These are phyloP conservation scores for Ypsolopha scabrella DNA, from an alignment of 2,888 invertebrate genomes.

Conservation along the genomic window DNA sequence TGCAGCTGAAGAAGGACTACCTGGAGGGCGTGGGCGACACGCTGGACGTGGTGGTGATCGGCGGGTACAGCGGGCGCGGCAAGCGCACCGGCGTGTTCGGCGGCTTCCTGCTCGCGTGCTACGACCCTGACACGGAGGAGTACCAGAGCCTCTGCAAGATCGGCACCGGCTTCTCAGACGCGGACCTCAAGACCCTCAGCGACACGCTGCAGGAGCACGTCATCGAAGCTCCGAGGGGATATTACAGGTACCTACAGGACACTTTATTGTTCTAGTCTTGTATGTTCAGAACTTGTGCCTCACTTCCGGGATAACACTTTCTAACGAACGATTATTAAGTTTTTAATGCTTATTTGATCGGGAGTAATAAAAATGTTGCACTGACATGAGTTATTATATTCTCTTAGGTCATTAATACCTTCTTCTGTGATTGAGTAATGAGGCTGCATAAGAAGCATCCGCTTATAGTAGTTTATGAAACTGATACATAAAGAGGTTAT, in stretches of 20 bases:
- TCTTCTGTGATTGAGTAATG: too few species aligned
- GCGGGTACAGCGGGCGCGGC: slow-evolving; percentile 93
- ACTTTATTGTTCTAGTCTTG: too few species aligned
- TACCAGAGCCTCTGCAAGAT: slow-evolving; percentile 83
- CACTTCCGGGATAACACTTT: not conserved
- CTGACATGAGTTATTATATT: too few species aligned
- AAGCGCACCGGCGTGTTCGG: slow-evolving; percentile 94
- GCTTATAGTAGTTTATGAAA: too few species aligned
- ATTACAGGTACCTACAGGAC: slow-evolving; percentile 79
- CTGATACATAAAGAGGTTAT: too few species aligned
- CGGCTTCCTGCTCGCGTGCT: slow-evolving; percentile 95
- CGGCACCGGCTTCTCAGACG: slow-evolving; percentile 96
- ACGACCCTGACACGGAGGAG: slow-evolving; percentile 89
- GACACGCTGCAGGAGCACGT: slow-evolving; percentile 80
- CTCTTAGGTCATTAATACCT: too few species aligned
- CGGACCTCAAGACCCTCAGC: slow-evolving; percentile 82
- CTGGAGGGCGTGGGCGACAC: slow-evolving; percentile 97
- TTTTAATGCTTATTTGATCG: too few species aligned
- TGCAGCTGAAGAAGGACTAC: slow-evolving; percentile 93
- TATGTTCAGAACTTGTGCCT: not conserved
- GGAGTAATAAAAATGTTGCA: too few species aligned
- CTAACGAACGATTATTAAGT: too few species aligned
- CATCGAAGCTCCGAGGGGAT: slow-evolving; percentile 81
- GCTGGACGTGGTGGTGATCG: slow-evolving; percentile 94
- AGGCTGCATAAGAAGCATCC: too few species aligned